phyloP scores from a whole-genome alignment of 2,797 vertebrate genomes.

The Brotogeris chrysoptera region DNA sequence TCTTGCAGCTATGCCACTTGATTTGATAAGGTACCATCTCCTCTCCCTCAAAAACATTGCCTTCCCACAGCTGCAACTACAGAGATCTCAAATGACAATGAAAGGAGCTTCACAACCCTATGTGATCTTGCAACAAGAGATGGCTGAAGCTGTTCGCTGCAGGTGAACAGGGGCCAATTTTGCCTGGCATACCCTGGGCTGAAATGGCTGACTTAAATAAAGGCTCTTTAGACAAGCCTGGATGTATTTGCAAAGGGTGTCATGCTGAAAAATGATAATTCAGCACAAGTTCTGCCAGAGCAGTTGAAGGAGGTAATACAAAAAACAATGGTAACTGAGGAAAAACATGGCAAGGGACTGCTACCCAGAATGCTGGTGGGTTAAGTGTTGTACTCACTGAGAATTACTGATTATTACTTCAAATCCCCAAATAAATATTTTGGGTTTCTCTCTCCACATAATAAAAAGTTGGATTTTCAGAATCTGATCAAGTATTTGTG shows the following conservation, averaged over 20 bases:
- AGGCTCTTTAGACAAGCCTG: background rate
- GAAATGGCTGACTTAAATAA: background rate
- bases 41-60: background rate
- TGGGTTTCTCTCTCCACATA: background rate
- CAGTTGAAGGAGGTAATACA: background rate
- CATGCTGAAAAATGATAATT: background rate
- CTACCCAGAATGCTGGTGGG: background rate
- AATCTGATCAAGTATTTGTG: background rate
- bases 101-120: background rate
- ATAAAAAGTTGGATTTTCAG: background rate
- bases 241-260: background rate
- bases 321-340: background rate
- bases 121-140: background rate
- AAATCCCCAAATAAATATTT: background rate
- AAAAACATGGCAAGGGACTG: background rate
- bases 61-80: background rate
- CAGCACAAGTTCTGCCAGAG: background rate
- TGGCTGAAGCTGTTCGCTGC: background rate
- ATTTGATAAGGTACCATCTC: background rate
- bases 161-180: background rate
- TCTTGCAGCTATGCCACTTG: background rate
- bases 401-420: background rate
- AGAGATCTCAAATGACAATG: background rate
- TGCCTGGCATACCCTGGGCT: background rate
- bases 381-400: background rate